phyloP scores from a whole-genome alignment of 2,888 invertebrate species.

The Baccha elongata region DNA sequence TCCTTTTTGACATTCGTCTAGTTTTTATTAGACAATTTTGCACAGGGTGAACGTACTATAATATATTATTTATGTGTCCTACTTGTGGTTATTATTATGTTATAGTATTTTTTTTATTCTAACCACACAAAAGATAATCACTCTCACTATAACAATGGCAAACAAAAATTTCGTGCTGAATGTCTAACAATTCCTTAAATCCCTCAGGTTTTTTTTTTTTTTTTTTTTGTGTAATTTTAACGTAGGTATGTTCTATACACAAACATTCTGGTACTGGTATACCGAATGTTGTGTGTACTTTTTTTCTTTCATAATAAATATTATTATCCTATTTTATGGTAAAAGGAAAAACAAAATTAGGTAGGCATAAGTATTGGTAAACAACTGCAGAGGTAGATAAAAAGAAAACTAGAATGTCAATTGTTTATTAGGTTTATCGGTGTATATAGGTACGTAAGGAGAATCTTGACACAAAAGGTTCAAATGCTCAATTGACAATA shows the following conservation, averaged over 20 bases:
- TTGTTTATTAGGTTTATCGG: not conserved
- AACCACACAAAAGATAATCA: not conserved
- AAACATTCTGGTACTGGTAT: too few species aligned
- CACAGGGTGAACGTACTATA: too few species aligned
- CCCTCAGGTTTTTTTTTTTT: not conserved
- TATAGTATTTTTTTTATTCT: not conserved
- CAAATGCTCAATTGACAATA: not conserved
- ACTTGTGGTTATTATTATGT: not conserved
- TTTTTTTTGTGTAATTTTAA: not conserved
- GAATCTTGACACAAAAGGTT: not conserved
- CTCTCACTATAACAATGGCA: not conserved
- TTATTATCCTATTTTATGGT: not conserved
- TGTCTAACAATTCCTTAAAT: not conserved
- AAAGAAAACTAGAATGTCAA: not conserved
- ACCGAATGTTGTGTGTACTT: not conserved
- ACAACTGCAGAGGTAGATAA: not conserved
- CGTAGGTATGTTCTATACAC: not conserved
- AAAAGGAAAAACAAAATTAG: not conserved
- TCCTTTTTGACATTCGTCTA: too few species aligned
- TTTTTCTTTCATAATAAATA: too few species aligned
- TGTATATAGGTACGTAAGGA: not conserved
- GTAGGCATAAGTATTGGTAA: not conserved
- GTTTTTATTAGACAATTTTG: too few species aligned
- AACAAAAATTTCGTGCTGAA: not conserved
- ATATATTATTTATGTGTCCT: not conserved